Evolutionary conservation across 1,140 invertebrate genomes (phyloP).

Genomic region (Ladona fulva): DNA sequence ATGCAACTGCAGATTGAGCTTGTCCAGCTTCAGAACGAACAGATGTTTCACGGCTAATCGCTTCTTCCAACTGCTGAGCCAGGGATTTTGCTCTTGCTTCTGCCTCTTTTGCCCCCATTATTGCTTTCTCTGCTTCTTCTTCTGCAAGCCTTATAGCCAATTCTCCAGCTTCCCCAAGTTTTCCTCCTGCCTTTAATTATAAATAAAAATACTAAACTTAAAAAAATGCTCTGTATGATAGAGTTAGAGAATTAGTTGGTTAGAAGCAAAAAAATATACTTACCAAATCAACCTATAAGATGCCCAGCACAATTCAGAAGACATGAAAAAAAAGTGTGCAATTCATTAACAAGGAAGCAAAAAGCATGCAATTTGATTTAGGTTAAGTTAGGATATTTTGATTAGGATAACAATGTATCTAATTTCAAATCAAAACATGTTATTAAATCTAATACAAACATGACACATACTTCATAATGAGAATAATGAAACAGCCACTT

Average conservation of each 20-base stretch:
- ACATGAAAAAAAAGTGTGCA: background rate
- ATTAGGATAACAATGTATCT: no score
- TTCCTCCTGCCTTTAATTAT: background rate
- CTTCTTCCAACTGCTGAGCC: conserved; percentile 61
- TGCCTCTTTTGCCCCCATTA: conserved; percentile 49
- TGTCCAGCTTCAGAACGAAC: conserved; percentile 66
- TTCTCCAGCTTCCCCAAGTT: conserved; percentile 50
- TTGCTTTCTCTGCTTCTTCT: conserved; percentile 17
- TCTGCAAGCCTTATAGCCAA: conserved; percentile 44
- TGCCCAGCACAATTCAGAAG: background rate
- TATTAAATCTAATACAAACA: no score
- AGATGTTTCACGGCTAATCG: conserved; percentile 60
- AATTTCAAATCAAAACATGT: no score
- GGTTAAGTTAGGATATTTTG: no score
- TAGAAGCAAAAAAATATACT: background rate
- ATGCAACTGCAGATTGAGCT: conserved; percentile 73
- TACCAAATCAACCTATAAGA: background rate
- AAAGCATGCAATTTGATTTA: no score
- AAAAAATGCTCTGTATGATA: no score
- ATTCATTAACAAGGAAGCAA: no score
- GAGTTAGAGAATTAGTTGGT: no score
- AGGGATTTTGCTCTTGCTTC: conserved; percentile 63
- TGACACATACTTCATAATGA: no score
- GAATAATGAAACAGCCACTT: no score
- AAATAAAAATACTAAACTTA: no score